Evolutionary conservation across 1,140 invertebrate genomes (phyloP), one percentile per base, ranked within the genome.

Genomic region (Cydia strobilella): DNA sequence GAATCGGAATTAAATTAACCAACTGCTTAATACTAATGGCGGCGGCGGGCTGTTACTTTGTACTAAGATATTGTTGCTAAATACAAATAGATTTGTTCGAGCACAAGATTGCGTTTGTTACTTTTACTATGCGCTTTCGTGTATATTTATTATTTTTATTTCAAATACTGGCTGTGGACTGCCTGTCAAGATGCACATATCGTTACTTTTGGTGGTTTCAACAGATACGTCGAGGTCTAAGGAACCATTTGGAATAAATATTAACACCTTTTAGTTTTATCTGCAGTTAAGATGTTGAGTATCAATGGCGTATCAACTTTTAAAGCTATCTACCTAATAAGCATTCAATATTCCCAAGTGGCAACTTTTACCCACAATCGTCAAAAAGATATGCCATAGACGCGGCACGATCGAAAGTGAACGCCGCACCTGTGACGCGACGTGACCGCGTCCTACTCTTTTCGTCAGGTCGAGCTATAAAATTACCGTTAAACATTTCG

Each of bases 401-500:
- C 84, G 76, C 69, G 77, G 10, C 54, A 63, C 74, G 72, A 86
- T 86, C 75, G 89, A 90, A 90, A 90, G 87, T 89, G 87, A 89
- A 89, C 80, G 86, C 80, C 84, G 85, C 89, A 90, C 89, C 87
- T 90, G 89, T 85, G 81, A 80, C 80, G 85, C 80, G 72, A 74
- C 85, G 81, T 85, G 86, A 85, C 86, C 88, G 31, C 75, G 84
- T 74, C 78, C 80, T 78, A 80, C 78, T 83, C 79, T 84, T 89
- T 84, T 85, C 80, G 81, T 76, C 86, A 76, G 87, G 85, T 89
- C 87, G 80, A 84, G 84, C 51, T 74, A 76, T 72, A 51, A 77
- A 78, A 66, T 35, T 82, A 82, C 86, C 86, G 87, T 89, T 89
- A 87, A 77, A 76, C 71, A 80, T 86, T 84, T 85, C 79, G 81